These are phyloP conservation scores for Cyprinus carpio DNA, from an alignment of 2,113 vertebrate genomes.

Conservation along the genomic window DNA sequence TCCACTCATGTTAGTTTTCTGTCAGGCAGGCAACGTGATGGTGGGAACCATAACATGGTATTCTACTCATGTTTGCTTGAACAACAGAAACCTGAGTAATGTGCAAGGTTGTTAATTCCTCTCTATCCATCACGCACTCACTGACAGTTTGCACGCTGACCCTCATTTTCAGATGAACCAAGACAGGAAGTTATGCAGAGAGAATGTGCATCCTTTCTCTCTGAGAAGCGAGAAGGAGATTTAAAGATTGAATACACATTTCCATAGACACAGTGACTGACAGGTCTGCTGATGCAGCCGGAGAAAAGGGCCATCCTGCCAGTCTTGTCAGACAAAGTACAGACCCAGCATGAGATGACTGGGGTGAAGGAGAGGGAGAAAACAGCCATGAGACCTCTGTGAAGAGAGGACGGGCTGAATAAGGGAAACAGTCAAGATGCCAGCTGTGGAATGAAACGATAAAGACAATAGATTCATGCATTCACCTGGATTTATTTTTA, in stretches of 20 bases:
- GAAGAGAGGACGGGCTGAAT: slow-evolving; percentile 14
- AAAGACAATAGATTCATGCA: not conserved
- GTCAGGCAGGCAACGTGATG: not conserved
- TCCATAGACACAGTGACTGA: slow-evolving; percentile 1
- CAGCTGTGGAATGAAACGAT: slow-evolving; percentile 6
- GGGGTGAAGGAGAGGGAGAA: not conserved
- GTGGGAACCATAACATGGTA: not conserved
- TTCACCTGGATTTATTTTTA: not conserved
- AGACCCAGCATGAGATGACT: slow-evolving; percentile 3
- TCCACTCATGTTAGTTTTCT: slow-evolving; percentile 16
- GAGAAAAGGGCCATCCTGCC: not conserved
- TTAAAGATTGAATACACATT: slow-evolving; percentile 22
- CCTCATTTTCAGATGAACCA: not conserved
- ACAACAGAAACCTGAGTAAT: slow-evolving; percentile 11
- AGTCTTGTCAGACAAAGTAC: slow-evolving; percentile 20
- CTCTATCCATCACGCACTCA: not conserved
- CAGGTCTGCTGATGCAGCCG: slow-evolving; percentile 34
- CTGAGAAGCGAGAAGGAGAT: not conserved
- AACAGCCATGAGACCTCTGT: not conserved
- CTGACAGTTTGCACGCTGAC: slow-evolving; percentile 22
- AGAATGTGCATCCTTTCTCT: not conserved
- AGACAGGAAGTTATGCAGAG: not conserved
- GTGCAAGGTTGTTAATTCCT: slow-evolving; percentile 1
- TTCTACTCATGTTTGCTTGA: slow-evolving; percentile 7
- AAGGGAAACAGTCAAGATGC: slow-evolving; percentile 10